Evolutionary conservation across 2,888 invertebrate species (phyloP), one percentile per base, ranked within the genome.

Genomic region (Agrochola macilenta): DNA sequence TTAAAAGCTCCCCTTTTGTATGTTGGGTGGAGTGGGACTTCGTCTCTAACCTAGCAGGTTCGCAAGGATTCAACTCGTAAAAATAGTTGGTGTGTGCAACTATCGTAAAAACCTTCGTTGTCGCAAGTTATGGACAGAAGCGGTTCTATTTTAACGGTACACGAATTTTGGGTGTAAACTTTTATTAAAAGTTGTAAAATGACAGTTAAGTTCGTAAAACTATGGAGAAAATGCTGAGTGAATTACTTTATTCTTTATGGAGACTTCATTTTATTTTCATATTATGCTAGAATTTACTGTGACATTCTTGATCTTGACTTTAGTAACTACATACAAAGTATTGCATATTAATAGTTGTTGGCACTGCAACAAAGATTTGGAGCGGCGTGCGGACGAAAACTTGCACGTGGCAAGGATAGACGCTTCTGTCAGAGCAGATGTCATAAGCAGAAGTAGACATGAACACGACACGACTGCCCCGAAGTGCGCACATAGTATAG

Each of bases 21-120:
- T 7, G 14, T 26, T 20, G 4, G 26, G 63, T 20, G 8, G 1
- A 61, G 1, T 69, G 5, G 4, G 0, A 5, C 71, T 82, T 65
- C 52, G 35, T 20, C 52, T 0, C 43, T 65, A 43, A 35, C 0
- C 30, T 14, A 8, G 0, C 0, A 12, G 2, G 8, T 85, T 85
- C 70, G 57, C 80, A 73, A 87, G 82, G 85, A 87, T 86, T 85
- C 72, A 79, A 76, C 75, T 87, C 88, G 84, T 90, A 89, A 90
- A 89, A 89, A 82, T 87, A 84, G 87, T 88, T 87, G 82, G 72
- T 87, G 84, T 89, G 85, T 82, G 84, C 54, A 76, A 63, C 60
- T 46, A 69, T 86, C 84, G 77, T 88, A 86, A 86, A 87, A 78
- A 49, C 46, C 39, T 72, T 65, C 52, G 58, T 39, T 69, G 63